phyloP scores from a whole-genome alignment of 2,888 invertebrate species.

The Alcis repandata region DNA sequence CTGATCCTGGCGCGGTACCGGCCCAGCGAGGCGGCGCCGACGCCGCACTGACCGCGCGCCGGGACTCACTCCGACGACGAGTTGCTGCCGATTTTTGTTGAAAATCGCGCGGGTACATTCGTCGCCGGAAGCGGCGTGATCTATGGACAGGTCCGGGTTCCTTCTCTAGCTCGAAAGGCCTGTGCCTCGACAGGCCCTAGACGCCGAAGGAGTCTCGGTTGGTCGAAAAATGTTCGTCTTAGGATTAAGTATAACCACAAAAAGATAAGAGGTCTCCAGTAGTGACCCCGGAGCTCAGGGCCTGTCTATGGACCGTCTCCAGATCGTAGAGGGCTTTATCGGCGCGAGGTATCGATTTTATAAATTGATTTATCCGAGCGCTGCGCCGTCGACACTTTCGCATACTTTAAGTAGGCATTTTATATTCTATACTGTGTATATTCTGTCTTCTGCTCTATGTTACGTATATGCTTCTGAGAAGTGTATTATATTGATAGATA shows the following conservation, averaged over 20 bases:
- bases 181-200: too few species aligned
- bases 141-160: neutral
- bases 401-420: constrained; percentile 57
- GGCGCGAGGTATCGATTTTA: constrained; percentile 37
- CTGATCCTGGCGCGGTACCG: constrained; percentile 92
- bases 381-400: constrained; percentile 34
- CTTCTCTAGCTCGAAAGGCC: too few species aligned
- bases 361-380: constrained; percentile 41
- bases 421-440: constrained; percentile 53
- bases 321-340: constrained; percentile 6
- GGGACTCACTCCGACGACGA: constrained; percentile 47
- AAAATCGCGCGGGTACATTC: constrained; percentile 71
- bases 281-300: too few species aligned
- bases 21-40: constrained; percentile 74
- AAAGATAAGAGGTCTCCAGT: too few species aligned
- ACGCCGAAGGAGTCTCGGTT: too few species aligned
- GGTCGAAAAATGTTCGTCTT: too few species aligned
- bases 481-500: constrained; percentile 62
- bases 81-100: constrained; percentile 69
- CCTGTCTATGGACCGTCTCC: neutral
- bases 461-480: constrained; percentile 74
- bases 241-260: too few species aligned
- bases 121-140: constrained; percentile 36
- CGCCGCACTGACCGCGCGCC: constrained; percentile 56
- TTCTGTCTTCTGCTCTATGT: constrained; percentile 39